Conservation (phyloP, 2,113 vertebrate genomes). For the Copsychus sechellarum region DNA sequence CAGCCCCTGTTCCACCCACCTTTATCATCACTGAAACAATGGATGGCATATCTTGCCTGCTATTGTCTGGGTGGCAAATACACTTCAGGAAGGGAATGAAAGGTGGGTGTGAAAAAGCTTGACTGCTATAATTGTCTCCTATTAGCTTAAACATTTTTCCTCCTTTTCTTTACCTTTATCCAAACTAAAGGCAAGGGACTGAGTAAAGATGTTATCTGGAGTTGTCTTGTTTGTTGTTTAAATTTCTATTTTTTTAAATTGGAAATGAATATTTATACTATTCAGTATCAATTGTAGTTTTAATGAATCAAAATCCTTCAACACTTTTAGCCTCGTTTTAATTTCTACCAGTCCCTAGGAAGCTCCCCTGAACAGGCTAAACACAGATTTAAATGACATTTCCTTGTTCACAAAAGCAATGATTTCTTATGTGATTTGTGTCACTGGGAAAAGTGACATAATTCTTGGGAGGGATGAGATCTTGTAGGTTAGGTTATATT, state of each 20-base stretch:
- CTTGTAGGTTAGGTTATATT: not conserved
- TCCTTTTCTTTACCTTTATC: not conserved
- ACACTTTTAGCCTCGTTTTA: not conserved
- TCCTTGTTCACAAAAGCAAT: not conserved
- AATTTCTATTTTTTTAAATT: not conserved
- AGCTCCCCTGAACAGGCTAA: not conserved
- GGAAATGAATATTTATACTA: conserved; percentile 12
- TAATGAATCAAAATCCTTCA: not conserved
- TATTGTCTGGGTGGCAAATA: conserved; percentile 20
- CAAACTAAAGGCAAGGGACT: not conserved
- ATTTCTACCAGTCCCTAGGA: not conserved
- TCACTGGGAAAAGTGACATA: not conserved
- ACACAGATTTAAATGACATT: not conserved
- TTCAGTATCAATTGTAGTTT: not conserved
- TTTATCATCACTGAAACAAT: not conserved
- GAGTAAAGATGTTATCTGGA: not conserved
- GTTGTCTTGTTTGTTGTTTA: not conserved
- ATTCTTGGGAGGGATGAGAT: not conserved
- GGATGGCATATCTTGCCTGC: not conserved
- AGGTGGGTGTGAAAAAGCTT: conserved; percentile 31
- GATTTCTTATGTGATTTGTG: not conserved
- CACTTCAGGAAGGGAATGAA: not conserved
- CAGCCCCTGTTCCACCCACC: not conserved
- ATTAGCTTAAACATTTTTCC: conserved; percentile 40
- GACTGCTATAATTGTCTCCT: conserved; percentile 50